Percentiles rank a stretch among this genome's conserved stretches.
phyloP scores from a whole-genome alignment of 2,113 vertebrate species.

The Falco punctatus region DNA sequence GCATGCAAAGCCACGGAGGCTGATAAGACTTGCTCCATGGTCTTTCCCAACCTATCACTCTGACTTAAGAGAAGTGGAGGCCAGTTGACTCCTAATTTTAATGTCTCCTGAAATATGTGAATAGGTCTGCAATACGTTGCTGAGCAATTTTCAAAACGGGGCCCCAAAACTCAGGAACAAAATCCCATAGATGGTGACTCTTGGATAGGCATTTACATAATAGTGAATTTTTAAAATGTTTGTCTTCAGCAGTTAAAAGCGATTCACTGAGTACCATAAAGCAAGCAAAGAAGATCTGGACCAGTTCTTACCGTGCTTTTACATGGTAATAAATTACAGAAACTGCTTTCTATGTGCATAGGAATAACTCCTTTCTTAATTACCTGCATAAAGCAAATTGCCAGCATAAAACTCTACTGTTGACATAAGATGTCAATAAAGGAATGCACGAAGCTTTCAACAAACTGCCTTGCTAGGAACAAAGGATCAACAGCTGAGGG shows the following conservation, averaged over 20 bases:
- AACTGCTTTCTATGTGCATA: background rate
- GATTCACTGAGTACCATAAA: background rate
- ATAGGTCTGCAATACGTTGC: background rate
- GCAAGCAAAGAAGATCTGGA: background rate
- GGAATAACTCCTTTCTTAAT: background rate
- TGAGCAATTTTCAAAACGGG: background rate
- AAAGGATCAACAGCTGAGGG: background rate
- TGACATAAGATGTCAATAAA: background rate
- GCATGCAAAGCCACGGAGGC: background rate
- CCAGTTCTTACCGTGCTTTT: background rate
- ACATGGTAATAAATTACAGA: background rate
- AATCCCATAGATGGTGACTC: background rate
- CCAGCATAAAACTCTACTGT: background rate
- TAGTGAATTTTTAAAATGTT: background rate
- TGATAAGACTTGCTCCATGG: fast-evolving
- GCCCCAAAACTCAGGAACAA: background rate
- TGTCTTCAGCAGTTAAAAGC: background rate
- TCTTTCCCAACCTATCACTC: background rate
- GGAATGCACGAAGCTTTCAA: background rate
- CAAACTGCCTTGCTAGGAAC: background rate
- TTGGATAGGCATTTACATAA: background rate
- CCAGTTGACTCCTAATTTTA: background rate
- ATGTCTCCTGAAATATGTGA: background rate
- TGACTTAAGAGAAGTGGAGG: background rate
- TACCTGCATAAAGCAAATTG: background rate